These are phyloP conservation scores for Equus quagga DNA, from an alignment of 2,113 vertebrate genomes.

Conservation along the genomic window DNA sequence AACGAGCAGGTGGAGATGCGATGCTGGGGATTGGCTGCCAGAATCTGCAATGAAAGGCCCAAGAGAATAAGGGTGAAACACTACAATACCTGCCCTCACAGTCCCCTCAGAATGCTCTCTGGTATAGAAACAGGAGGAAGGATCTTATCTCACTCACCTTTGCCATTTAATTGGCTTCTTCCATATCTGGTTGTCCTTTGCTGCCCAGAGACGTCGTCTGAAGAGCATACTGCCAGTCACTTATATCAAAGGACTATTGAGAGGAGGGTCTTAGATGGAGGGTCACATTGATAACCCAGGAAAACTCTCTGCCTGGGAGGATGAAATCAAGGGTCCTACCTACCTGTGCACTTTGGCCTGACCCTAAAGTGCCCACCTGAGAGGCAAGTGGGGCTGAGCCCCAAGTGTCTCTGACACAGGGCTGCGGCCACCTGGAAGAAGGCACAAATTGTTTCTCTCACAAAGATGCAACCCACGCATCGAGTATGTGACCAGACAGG, in stretches of 20 bases:
- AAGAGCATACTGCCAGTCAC: neutral
- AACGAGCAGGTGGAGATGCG: neutral
- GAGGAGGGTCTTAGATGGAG: neutral
- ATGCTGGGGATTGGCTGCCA: neutral
- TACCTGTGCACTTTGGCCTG: neutral
- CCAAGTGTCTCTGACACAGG: neutral
- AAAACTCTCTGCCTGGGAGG: neutral
- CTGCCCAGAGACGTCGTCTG: neutral
- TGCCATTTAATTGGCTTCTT: neutral
- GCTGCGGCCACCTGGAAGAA: neutral
- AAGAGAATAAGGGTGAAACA: neutral
- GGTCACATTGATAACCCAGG: neutral
- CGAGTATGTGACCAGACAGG: neutral
- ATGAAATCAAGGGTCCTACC: neutral
- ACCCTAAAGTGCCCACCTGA: neutral
- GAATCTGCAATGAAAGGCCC: neutral
- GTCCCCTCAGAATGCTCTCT: neutral
- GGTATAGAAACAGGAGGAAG: neutral
- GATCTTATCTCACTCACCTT: neutral
- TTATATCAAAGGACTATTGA: neutral
- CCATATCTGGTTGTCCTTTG: neutral
- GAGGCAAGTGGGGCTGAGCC: neutral
- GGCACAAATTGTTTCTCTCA: neutral
- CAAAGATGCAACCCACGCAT: neutral
- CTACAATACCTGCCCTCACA: too few relatives aligned